phyloP scores from a whole-genome alignment of 2,113 vertebrate species.

The Larimichthys crocea region DNA sequence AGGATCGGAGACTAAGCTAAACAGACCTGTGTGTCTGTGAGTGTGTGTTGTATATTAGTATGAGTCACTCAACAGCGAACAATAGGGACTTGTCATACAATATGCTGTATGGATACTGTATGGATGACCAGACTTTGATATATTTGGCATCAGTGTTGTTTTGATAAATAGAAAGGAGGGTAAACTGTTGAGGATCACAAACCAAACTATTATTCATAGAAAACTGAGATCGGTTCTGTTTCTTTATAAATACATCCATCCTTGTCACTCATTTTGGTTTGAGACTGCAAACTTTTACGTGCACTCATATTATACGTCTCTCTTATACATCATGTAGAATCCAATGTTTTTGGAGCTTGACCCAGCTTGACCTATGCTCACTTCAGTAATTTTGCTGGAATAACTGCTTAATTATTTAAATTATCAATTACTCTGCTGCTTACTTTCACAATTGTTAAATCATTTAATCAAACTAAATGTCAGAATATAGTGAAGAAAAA shows the following conservation, averaged over 20 bases:
- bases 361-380: slow-evolving; percentile 10
- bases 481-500: neutral
- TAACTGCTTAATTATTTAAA: neutral
- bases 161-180: slow-evolving; percentile 37
- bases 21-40: slow-evolving; percentile 84
- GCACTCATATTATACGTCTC: neutral
- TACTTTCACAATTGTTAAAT: neutral
- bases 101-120: slow-evolving; percentile 16
- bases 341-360: slow-evolving; percentile 8
- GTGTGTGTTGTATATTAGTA: slow-evolving; percentile 43
- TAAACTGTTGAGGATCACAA: slow-evolving; percentile 32
- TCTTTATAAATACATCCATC: slow-evolving; percentile 10
- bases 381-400: neutral
- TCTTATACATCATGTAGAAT: neutral
- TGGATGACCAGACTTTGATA: slow-evolving; percentile 38
- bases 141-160: slow-evolving; percentile 42
- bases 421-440: neutral
- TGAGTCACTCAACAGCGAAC: slow-evolving; percentile 81
- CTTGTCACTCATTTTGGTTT: neutral
- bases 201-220: neutral
- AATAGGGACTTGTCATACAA: slow-evolving; percentile 85
- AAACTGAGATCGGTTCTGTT: neutral
- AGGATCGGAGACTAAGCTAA: slow-evolving; percentile 92
- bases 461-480: neutral
- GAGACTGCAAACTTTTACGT: neutral